These are phyloP conservation scores for Psettodes erumei DNA, from an alignment of 2,113 vertebrate genomes.

Conservation along the genomic window DNA sequence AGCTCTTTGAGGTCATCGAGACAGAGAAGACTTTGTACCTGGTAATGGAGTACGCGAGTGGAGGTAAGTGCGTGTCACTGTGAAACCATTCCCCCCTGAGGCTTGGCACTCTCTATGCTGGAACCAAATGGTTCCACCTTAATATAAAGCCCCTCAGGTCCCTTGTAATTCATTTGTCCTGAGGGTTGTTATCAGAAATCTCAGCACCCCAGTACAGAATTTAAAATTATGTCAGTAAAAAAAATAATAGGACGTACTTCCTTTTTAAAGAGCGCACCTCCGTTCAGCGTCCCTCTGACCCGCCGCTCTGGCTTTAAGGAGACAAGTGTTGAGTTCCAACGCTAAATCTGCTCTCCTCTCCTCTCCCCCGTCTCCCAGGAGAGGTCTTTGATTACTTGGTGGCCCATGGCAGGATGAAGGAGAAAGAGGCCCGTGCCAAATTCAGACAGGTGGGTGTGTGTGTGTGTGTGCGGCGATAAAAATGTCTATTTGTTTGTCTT, in stretches of 20 bases:
- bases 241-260: background rate
- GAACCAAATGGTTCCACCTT: constrained; percentile 3
- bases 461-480: constrained; percentile 75
- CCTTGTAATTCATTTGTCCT: background rate
- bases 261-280: background rate
- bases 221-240: too few relatives aligned
- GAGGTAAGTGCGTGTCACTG: constrained; percentile 83
- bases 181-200: background rate
- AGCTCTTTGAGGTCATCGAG: constrained; percentile 96
- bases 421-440: constrained; percentile 96
- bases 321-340: constrained; percentile 21
- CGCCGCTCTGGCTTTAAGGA: constrained; percentile 6
- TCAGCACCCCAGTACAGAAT: too few relatives aligned
- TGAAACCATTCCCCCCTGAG: constrained; percentile 39
- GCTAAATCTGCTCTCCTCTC: constrained; percentile 32
- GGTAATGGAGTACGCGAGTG: constrained; percentile 95
- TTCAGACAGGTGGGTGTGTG: constrained; percentile 90
- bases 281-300: constrained; percentile 6
- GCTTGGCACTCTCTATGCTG: constrained; percentile 16
- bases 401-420: constrained; percentile 96
- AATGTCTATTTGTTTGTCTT: background rate
- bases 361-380: constrained; percentile 74
- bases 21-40: constrained; percentile 95
- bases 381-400: constrained; percentile 96
- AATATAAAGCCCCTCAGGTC: background rate